A percentile compares a stretch with the other conserved stretches of the same genome.
These are phyloP conservation scores for Graptemys geographica DNA, from an alignment of 2,797 vertebrate species.

Conservation along the genomic window DNA sequence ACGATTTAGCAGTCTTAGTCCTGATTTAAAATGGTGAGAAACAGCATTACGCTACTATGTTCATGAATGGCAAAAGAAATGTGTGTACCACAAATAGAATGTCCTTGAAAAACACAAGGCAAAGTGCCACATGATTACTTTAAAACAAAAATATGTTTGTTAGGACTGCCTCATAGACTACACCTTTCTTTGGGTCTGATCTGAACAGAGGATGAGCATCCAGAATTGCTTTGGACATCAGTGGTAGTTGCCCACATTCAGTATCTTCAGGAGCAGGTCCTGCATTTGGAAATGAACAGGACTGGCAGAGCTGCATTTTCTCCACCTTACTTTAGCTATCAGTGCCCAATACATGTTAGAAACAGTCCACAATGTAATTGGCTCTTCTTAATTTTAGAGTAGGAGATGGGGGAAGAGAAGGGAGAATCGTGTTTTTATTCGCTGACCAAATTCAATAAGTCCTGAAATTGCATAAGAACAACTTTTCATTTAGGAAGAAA, in stretches of 20 bases:
- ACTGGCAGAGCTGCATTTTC: background rate
- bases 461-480: slow-evolving; percentile 69
- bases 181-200: slow-evolving; percentile 14
- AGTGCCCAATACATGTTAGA: background rate
- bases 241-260: background rate
- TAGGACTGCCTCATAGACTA: background rate
- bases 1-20: slow-evolving; percentile 3
- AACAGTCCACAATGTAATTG: background rate
- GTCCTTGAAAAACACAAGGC: slow-evolving; percentile 7
- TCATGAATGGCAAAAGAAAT: slow-evolving; percentile 11
- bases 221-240: background rate
- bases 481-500: slow-evolving; percentile 69
- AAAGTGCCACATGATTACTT: rapidly evolving
- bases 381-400: background rate
- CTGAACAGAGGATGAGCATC: background rate
- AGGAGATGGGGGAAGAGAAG: slow-evolving; percentile 1
- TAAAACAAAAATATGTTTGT: background rate
- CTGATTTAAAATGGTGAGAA: slow-evolving; percentile 27
- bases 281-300: slow-evolving; percentile 17
- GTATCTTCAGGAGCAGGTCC: background rate
- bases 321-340: background rate
- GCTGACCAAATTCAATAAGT: slow-evolving; percentile 66
- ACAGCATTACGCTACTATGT: background rate
- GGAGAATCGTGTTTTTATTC: slow-evolving; percentile 3
- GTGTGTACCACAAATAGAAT: slow-evolving; percentile 11